Evolutionary conservation across 2,797 vertebrate species (phyloP).

Genomic region (Dryobates pubescens): DNA sequence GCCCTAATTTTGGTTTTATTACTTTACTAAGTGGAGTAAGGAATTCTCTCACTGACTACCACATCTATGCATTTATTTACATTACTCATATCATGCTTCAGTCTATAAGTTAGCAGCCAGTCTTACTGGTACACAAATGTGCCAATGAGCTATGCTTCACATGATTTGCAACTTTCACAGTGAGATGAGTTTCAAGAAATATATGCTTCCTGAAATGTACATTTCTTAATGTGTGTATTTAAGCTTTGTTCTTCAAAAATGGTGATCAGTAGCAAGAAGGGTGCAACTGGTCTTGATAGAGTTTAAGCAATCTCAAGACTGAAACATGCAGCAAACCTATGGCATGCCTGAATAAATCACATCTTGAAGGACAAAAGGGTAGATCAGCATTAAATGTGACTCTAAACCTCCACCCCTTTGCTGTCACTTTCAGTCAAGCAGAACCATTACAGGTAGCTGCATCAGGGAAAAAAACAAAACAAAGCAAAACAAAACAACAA

Average conservation of each 20-base stretch:
- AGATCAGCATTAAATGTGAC: neutral
- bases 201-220: neutral
- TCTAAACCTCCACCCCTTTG: neutral
- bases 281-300: neutral
- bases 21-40: neutral
- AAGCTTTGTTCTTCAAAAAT: neutral
- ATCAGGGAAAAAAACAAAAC: neutral
- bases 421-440: neutral
- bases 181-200: neutral
- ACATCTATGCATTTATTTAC: neutral
- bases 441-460: neutral
- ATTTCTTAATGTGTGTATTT: neutral
- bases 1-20: neutral
- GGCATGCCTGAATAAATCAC: neutral
- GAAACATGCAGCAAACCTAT: neutral
- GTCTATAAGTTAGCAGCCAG: too few species aligned
- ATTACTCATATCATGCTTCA: neutral
- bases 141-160: neutral
- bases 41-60: neutral
- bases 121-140: neutral
- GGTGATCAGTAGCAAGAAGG: neutral
- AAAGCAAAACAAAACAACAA: neutral
- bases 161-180: neutral
- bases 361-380: neutral
- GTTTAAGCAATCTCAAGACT: neutral